Evolutionary conservation across 2,113 vertebrate species (phyloP), one percentile per base, ranked within the genome.

Genomic region (Poeciliopsis occidentalis): DNA sequence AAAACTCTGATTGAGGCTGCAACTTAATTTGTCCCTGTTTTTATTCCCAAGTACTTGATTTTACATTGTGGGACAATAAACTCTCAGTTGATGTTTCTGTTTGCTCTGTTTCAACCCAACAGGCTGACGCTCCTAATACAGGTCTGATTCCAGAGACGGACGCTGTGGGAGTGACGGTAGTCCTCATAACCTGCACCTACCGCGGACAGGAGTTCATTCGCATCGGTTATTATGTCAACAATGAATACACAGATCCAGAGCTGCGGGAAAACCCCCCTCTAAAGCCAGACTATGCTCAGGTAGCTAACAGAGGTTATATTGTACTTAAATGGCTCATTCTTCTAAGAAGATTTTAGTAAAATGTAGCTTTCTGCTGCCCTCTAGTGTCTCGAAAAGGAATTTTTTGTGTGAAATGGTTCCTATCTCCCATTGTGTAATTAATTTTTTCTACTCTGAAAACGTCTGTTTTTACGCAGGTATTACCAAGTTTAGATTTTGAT

Each of bases 211-310:
- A 97, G 84, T 98, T 98, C 78, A 97, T 97, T 68, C 95, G 97
- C 10, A 96, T 98, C 1, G 97, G 97, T 27, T 98, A 98, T 85
- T 98, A 97, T 2, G 96, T 98, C 70, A 98, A 97, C 91, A 97
- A 97, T 37, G 97, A 98, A 86, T 98, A 98, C 86, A 95, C 94
- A 0, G 94, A 95, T 29, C 94, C 95, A 0, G 96, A 97, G 78
- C 94, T 96, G 44, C 92, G 95, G 24, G 96, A 98, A 87, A 96
- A 96, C 87, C 97, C 96, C 0, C 96, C 97, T 5, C 74, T 93
- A 26, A 97, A 96, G 87, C 96, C 97, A 19, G 92, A 96, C 90
- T 98, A 97, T 83, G 76, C 94, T 41, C 95, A 97, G 96, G 97
- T 98, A 92, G 79, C 5, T 27, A 4, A 61, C 29, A 69, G 11